Conservation (phyloP, 2,888 invertebrate genomes). For the Drosophila borborema region DNA sequence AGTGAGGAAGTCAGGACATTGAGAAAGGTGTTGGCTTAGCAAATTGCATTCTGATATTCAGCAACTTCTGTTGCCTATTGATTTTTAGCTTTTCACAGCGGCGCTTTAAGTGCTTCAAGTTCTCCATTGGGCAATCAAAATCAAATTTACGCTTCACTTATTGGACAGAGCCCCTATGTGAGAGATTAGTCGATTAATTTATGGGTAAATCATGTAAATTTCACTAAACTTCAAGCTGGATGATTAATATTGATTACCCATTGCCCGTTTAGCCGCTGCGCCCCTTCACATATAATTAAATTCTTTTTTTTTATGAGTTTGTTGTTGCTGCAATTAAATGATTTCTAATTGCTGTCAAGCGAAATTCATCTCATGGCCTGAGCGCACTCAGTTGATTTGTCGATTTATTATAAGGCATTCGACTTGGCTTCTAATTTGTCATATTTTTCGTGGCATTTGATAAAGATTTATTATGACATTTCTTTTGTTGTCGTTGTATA, state of each 20-base stretch:
- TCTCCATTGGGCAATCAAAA: slow-evolving; percentile 31
- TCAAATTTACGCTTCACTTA: slow-evolving; percentile 40
- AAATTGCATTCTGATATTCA: slow-evolving; percentile 74
- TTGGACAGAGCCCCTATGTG: slow-evolving; percentile 52
- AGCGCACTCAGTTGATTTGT: slow-evolving; percentile 65
- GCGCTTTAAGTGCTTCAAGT: slow-evolving; percentile 33
- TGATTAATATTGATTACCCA: slow-evolving; percentile 67
- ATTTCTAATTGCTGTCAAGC: slow-evolving; percentile 75
- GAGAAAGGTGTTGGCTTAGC: slow-evolving; percentile 65
- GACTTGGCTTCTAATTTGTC: slow-evolving; percentile 69
- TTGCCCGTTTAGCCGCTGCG: slow-evolving; percentile 11
- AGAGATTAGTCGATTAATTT: slow-evolving; percentile 70
- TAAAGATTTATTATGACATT: slow-evolving; percentile 82
- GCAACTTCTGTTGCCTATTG: slow-evolving; percentile 72
- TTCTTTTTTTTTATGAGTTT: slow-evolving; percentile 77
- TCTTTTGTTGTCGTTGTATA: slow-evolving; percentile 57
- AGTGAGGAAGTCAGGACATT: slow-evolving; percentile 3
- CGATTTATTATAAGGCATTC: slow-evolving; percentile 74
- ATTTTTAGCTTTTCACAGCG: slow-evolving; percentile 46
- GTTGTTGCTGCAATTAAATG: slow-evolving; percentile 82
- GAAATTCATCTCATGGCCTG: slow-evolving; percentile 37
- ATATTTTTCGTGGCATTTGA: slow-evolving; percentile 67
- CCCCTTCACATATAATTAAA: slow-evolving; percentile 35
- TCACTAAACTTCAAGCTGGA: slow-evolving; percentile 58
- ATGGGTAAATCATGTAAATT: slow-evolving; percentile 83